A percentile compares a stretch with the other conserved stretches of the same genome.
These are phyloP conservation scores for Gobionotothen gibberifrons DNA, from an alignment of 2,797 vertebrate species.

Conservation along the genomic window DNA sequence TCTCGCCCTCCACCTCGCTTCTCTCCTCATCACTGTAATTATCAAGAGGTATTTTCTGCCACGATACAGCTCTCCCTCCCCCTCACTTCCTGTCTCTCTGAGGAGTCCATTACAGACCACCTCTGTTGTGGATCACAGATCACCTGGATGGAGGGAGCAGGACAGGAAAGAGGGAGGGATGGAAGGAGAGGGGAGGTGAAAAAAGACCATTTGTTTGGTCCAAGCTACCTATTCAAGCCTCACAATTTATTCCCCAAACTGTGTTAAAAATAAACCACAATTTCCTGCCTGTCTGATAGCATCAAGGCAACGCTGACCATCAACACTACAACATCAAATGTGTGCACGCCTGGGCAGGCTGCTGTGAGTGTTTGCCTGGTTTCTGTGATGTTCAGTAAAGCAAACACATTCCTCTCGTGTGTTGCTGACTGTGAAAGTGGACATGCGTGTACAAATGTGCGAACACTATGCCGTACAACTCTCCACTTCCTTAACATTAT, in stretches of 20 bases:
- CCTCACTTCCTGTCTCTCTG: slow-evolving; percentile 43
- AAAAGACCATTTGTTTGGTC: slow-evolving; percentile 19
- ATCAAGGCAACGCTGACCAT: slow-evolving; percentile 40
- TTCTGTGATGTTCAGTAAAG: background rate
- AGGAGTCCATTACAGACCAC: slow-evolving; percentile 50
- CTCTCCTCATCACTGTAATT: slow-evolving; percentile 50
- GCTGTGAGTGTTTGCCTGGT: background rate
- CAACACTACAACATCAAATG: slow-evolving; percentile 37
- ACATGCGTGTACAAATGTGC: slow-evolving; percentile 22
- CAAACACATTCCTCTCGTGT: slow-evolving; percentile 1
- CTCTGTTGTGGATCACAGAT: slow-evolving; percentile 51
- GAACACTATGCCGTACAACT: slow-evolving; percentile 14
- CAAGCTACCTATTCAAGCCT: slow-evolving; percentile 22
- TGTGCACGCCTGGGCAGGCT: slow-evolving; percentile 4
- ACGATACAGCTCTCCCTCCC: slow-evolving; percentile 34
- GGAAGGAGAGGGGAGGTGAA: background rate
- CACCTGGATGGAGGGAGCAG: slow-evolving; percentile 48
- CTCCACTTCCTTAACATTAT: slow-evolving; percentile 33
- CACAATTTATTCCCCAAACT: slow-evolving; percentile 17
- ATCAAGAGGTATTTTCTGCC: slow-evolving; percentile 53
- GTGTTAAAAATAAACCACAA: slow-evolving; percentile 53
- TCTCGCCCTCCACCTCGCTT: slow-evolving; percentile 34
- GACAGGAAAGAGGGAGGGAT: slow-evolving; percentile 24
- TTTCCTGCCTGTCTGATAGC: slow-evolving; percentile 60
- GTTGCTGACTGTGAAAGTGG: slow-evolving; percentile 7